Conservation (phyloP, 2,888 invertebrate species). For the Epiblema foenella region DNA sequence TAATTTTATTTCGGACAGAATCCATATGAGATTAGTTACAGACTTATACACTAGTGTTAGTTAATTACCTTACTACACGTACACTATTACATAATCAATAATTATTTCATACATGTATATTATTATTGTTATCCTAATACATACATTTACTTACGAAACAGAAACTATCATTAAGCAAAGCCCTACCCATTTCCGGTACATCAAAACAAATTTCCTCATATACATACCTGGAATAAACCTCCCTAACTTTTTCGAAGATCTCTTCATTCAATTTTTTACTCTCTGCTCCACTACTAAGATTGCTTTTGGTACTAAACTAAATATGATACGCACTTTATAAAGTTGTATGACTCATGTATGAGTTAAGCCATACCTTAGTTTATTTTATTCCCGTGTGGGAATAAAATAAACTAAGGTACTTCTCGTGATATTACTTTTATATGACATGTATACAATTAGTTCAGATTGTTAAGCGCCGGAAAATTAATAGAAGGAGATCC, state of each 20-base stretch:
- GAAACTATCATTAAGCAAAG: neutral
- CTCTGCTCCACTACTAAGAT: neutral
- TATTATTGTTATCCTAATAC: too few relatives aligned
- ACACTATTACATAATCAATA: too few relatives aligned
- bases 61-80: too few relatives aligned
- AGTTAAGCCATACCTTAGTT: neutral
- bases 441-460: too few relatives aligned
- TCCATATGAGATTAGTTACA: too few relatives aligned
- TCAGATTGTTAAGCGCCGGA: too few relatives aligned
- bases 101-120: too few relatives aligned
- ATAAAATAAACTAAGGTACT: neutral
- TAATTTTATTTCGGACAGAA: too few relatives aligned
- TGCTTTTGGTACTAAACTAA: neutral
- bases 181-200: slow-evolving; percentile 6
- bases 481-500: too few relatives aligned
- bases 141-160: neutral
- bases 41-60: too few relatives aligned
- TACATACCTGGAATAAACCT: neutral
- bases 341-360: neutral
- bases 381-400: neutral
- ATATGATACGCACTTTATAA: neutral
- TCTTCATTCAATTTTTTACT: neutral
- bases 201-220: neutral
- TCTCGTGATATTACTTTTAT: too few relatives aligned
- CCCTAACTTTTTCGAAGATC: neutral